These are phyloP conservation scores for Epirrhoe alternata DNA, from an alignment of 2,888 invertebrate genomes.

Conservation along the genomic window DNA sequence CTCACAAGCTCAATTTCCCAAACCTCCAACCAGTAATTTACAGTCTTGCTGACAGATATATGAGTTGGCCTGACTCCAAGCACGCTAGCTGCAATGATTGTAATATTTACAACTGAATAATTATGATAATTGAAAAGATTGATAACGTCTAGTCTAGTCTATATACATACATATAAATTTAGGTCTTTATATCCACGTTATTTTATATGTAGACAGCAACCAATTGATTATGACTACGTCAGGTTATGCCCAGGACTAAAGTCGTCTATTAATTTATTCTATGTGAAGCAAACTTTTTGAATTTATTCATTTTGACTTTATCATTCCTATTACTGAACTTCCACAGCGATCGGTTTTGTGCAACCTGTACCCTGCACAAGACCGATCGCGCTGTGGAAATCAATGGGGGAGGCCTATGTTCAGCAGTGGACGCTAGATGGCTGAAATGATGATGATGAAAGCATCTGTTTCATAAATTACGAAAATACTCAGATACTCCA, in stretches of 20 bases:
- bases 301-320: too few species aligned
- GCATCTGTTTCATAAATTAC: too few species aligned
- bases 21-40: slow-evolving; percentile 16
- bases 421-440: too few species aligned
- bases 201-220: neutral
- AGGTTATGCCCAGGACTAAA: too few species aligned
- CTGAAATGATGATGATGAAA: too few species aligned
- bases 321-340: too few species aligned
- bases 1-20: neutral
- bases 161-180: neutral
- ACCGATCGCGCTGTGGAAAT: too few species aligned
- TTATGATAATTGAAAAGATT: slow-evolving; percentile 30
- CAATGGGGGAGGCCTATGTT: too few species aligned
- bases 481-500: neutral
- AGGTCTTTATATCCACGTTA: neutral
- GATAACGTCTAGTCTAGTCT: slow-evolving; percentile 10
- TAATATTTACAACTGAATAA: slow-evolving; percentile 32
- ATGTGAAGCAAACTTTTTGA: neutral
- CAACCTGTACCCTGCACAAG: too few species aligned
- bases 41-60: slow-evolving; percentile 27
- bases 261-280: too few species aligned
- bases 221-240: too few species aligned
- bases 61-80: slow-evolving; percentile 29
- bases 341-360: too few species aligned
- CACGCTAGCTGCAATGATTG: slow-evolving; percentile 24